These are phyloP conservation scores for Drosophila auraria DNA, from an alignment of 1,140 invertebrate species.

Conservation along the genomic window DNA sequence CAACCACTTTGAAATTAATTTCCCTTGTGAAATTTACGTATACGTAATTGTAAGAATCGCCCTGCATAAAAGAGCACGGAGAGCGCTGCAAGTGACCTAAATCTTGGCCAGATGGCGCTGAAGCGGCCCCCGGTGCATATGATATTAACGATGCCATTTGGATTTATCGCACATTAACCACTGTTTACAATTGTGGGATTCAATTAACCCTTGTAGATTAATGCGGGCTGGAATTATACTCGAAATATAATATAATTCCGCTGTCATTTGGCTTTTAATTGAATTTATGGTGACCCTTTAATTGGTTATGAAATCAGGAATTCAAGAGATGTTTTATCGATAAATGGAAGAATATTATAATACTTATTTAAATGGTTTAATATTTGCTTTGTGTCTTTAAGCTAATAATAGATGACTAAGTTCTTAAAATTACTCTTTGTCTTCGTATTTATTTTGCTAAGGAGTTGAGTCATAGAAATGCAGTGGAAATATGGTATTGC, in stretches of 20 bases:
- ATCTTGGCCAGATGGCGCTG: conserved; percentile 17
- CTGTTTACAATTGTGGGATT: conserved; percentile 24
- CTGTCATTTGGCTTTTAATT: neutral
- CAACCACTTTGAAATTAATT: conserved; percentile 63
- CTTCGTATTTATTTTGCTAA: neutral
- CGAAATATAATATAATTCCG: neutral
- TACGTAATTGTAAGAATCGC: conserved; percentile 24
- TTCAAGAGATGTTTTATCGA: neutral
- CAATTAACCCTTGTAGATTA: conserved; percentile 38
- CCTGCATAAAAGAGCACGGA: conserved; percentile 12
- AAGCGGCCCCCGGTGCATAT: conserved; percentile 1
- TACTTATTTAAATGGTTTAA: too few relatives aligned
- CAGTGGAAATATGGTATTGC: neutral
- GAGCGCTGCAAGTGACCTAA: conserved; percentile 36
- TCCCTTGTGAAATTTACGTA: conserved; percentile 60
- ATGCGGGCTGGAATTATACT: conserved; percentile 38
- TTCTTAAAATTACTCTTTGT: neutral
- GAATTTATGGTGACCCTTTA: conserved; percentile 35
- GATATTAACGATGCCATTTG: conserved; percentile 22
- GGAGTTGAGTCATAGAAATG: neutral
- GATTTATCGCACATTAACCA: conserved; percentile 28
- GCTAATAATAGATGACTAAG: neutral
- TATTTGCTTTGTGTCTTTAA: neutral
- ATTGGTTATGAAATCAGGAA: conserved; percentile 3
- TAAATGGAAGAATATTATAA: too few relatives aligned